A percentile compares a stretch with the other conserved stretches of the same genome.
Conservation (phyloP, 2,888 invertebrate genomes). For the Auanema sp. region DNA sequence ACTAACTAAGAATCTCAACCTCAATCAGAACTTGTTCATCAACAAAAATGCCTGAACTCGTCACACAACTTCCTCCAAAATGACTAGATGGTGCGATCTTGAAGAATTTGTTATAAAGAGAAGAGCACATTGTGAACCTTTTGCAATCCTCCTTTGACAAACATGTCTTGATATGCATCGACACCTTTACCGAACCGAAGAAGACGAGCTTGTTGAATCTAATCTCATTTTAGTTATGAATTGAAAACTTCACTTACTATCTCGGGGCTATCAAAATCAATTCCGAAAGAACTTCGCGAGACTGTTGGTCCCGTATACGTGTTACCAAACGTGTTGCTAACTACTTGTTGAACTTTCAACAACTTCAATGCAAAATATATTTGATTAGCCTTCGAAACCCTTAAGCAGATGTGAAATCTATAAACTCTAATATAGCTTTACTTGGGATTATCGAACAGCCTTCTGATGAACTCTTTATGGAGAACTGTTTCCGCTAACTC, state of each 20-base stretch:
- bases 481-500: constrained; percentile 16
- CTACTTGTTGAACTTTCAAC: constrained; percentile 9
- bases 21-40: constrained; percentile 1
- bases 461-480: constrained; percentile 12
- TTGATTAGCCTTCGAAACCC: neutral
- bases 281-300: constrained; percentile 13
- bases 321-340: constrained; percentile 6
- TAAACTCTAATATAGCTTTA: neutral
- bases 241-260: neutral
- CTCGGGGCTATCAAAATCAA: neutral
- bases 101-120: neutral
- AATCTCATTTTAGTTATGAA: neutral
- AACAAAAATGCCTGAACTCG: neutral
- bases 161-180: neutral
- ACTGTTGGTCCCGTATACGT: constrained; percentile 14
- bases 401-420: neutral
- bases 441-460: constrained; percentile 7
- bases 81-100: constrained; percentile 4
- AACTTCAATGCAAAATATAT: constrained; percentile 10
- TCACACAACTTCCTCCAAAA: neutral
- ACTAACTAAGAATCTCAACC: neutral
- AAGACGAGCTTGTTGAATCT: neutral
- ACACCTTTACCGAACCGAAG: neutral
- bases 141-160: neutral
- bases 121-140: neutral